A percentile compares a stretch with the other conserved stretches of the same genome.
phyloP scores from a whole-genome alignment of 2,113 vertebrate species.

The Noctilio leporinus region DNA sequence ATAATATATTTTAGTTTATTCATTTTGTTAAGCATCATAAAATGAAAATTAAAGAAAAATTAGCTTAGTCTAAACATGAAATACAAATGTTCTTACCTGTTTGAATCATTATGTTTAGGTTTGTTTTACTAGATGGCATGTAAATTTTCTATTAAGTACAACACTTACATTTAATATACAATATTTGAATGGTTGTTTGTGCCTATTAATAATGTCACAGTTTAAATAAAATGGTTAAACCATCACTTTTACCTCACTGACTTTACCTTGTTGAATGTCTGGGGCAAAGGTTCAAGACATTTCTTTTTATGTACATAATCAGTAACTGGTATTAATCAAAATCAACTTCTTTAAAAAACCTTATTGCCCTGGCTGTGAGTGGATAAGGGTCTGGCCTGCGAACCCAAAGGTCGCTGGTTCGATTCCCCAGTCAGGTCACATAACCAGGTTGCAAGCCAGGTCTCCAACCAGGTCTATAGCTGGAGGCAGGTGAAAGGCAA shows the following conservation, averaged over 20 bases:
- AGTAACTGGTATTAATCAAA: slow-evolving; percentile 71
- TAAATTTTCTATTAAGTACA: not conserved
- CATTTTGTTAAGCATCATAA: not conserved
- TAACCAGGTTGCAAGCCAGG: too few species aligned
- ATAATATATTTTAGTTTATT: not conserved
- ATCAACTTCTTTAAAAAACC: slow-evolving; percentile 68
- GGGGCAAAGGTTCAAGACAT: slow-evolving; percentile 68
- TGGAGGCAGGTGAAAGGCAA: too few species aligned
- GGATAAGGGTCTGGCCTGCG: too few species aligned
- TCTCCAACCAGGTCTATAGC: too few species aligned
- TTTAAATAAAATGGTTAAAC: slow-evolving; percentile 73
- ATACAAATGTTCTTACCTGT: not conserved
- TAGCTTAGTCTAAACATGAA: not conserved
- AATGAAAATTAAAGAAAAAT: not conserved
- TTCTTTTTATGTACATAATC: slow-evolving; percentile 70
- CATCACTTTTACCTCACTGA: slow-evolving; percentile 64
- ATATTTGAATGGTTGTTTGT: slow-evolving; percentile 56
- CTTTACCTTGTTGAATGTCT: slow-evolving; percentile 69
- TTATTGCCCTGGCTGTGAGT: too few species aligned
- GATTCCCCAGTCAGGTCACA: too few species aligned
- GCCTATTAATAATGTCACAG: slow-evolving; percentile 65
- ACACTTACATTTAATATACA: slow-evolving; percentile 11
- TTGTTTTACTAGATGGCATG: not conserved
- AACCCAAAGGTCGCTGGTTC: too few species aligned
- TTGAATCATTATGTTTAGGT: slow-evolving; percentile 13